Evolutionary conservation across 1,140 invertebrate species (phyloP).

Genomic region (Steinernema khuongi): DNA sequence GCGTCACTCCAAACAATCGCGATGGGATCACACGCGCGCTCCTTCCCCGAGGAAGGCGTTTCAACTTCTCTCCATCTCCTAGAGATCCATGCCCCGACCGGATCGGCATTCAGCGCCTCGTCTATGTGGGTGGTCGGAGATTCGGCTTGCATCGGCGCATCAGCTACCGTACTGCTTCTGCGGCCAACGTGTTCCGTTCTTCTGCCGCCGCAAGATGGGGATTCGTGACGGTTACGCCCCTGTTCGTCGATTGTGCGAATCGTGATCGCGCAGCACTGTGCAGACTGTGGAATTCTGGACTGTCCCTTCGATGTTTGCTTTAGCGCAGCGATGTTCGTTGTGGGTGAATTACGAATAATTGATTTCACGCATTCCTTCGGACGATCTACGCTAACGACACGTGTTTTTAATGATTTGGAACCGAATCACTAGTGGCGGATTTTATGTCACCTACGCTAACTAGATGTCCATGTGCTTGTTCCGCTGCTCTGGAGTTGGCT

Average conservation of each 20-base stretch:
- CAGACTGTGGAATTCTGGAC: background rate
- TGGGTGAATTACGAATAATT: too few species aligned
- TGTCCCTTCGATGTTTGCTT: background rate
- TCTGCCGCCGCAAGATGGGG: background rate
- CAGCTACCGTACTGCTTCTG: background rate
- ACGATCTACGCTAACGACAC: background rate
- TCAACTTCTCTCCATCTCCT: too few species aligned
- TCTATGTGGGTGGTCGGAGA: too few species aligned
- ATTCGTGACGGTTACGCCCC: slow-evolving; percentile 9
- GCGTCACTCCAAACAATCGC: slow-evolving; percentile 2
- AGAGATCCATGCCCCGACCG: too few species aligned
- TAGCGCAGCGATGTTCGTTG: too few species aligned
- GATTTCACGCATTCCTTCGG: background rate
- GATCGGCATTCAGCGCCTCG: too few species aligned
- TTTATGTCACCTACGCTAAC: too few species aligned
- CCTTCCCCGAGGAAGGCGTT: too few species aligned
- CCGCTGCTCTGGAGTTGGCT: too few species aligned
- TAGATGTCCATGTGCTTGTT: too few species aligned
- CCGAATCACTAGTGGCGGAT: too few species aligned
- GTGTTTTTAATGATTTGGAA: background rate
- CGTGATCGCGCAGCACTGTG: background rate
- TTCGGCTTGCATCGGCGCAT: too few species aligned
- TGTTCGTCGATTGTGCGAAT: background rate
- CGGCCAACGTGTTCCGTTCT: background rate
- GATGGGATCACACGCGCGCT: background rate